These are phyloP conservation scores for Stratiolaelaps scimitus DNA, from an alignment of 1,140 invertebrate species.

Conservation along the genomic window DNA sequence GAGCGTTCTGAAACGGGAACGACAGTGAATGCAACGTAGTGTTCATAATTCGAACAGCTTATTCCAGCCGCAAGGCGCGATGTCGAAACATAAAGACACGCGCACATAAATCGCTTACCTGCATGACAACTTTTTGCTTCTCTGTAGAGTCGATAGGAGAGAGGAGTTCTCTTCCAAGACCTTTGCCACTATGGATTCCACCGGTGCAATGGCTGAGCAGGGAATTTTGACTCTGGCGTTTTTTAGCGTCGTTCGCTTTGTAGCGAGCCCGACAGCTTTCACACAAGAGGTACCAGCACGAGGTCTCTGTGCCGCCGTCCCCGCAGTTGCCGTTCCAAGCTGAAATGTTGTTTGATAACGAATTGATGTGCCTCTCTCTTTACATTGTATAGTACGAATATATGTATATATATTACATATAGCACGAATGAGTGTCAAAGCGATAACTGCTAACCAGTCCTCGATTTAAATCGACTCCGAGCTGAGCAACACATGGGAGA, in stretches of 20 bases:
- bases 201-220: conserved; percentile 37
- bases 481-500: too few species aligned
- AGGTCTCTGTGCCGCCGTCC: conserved; percentile 64
- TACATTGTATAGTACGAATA: too few species aligned
- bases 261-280: conserved; percentile 73
- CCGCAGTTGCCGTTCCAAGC: conserved; percentile 72
- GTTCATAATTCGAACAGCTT: conserved; percentile 33
- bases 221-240: conserved; percentile 41
- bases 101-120: too few species aligned
- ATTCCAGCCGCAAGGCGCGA: too few species aligned
- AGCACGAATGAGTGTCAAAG: too few species aligned
- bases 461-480: too few species aligned
- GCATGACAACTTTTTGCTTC: conserved; percentile 27
- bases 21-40: conserved; percentile 31
- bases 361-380: too few species aligned
- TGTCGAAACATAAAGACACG: too few species aligned
- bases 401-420: too few species aligned
- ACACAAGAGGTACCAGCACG: conserved; percentile 82
- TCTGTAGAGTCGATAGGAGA: conserved; percentile 31
- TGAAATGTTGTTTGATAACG: too few species aligned
- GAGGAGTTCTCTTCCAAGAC: conserved; percentile 32
- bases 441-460: too few species aligned
- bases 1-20: conserved; percentile 15
- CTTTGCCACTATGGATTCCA: conserved; percentile 36
- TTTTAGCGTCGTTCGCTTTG: conserved; percentile 42